Base-by-base conservation (phyloP, 1,140 invertebrate genomes). In the Bombus superbus region DNA sequence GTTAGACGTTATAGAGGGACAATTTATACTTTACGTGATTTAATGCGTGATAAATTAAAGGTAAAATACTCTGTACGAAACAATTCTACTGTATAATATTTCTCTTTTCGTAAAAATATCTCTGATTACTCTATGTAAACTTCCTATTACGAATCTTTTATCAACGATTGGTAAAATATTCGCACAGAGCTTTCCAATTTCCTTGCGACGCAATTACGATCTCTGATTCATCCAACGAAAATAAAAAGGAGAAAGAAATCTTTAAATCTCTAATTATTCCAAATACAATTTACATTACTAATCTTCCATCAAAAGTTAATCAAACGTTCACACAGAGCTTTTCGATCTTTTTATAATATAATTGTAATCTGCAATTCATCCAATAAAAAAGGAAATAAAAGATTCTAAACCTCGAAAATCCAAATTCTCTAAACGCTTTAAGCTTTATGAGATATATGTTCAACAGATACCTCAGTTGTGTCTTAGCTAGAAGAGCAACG, bases 401-500 rank as follows among this genome's bases (percentile, higher is more conserved):
- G 5, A n/a, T 44, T 10, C 9, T 25, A 15, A 28, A 28, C 8
- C 9, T n/a, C 15, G 6, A 72, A 28, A 15, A 13, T 18, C 10
- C 59, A 62, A 62, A 53, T 53, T 53, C 47, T 22, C 6, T 15
- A n/a, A 62, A n/a, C 11, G n/a, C 10, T 5, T 6, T 15, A 66
- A 32, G 18, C 4, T 44, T 44, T 18, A 47, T 6, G 22, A 42
- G 32, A 44, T 15, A n/a, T 53, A 28, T 5, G 28, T 40, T 28
- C 22, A 35, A 8, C n/a, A 11, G 6, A 75, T 88, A 94, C 93
- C 93, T 93, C 2, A 94, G 57, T 73, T 94, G 94, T 2, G 94
- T 94, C 81, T 94, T 94, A 13, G 90, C 91, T 1, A 94, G 66
- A 22, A 94, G 83, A 11, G 93, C 94, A 42, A 94, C 90, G 13